Evolutionary conservation across 2,888 invertebrate genomes (phyloP), one percentile per base, ranked within the genome.

Genomic region (Drosophila tanythrix): DNA sequence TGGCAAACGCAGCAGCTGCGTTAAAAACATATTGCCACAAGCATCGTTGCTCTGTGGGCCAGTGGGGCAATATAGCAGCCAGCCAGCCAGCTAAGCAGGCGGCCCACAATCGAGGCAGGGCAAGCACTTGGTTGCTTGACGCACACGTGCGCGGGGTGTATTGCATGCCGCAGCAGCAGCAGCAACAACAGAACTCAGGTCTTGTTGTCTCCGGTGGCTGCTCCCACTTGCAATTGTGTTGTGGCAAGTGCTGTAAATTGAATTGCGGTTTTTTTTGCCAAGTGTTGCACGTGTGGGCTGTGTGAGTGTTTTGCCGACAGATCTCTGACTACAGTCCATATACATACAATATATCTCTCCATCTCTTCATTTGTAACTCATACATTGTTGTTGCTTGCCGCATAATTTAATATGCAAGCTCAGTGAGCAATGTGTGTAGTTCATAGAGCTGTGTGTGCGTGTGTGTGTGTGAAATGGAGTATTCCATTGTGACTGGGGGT

Each of bases 191-290:
- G 57, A 43, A 35, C 50, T 25, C 46, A 52, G 59, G 36, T 69
- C 43, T 52, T 8, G 4, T 13, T 53, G 48, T 46, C 46, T 46
- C 27, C 11, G n/a, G 18, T 51, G 46, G 59, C 40, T 73, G 62
- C 56, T 74, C 50, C 60, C 72, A 60, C 65, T 73, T 25, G 46
- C 74, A 62, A 62, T 59, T 76, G 65, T 50, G 70, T 21, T 52
- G 46, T 46, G 36, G 71, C 64, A 69, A 68, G 83, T 71, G 78
- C 70, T 79, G 79, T 78, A 82, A 78, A 84, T 88, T 82, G 73
- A 88, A 85, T 88, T 85, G 83, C 69, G 80, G 82, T 60, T 75
- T 50, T 38, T 29, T 38, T 29, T 36, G 5, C 38, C 35, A 55
- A 56, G 55, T 59, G 60, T 60, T 70, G 55, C 69, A 76, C 61